Conservation (phyloP, 2,797 vertebrate genomes). For the Lophotriccus pileatus region DNA sequence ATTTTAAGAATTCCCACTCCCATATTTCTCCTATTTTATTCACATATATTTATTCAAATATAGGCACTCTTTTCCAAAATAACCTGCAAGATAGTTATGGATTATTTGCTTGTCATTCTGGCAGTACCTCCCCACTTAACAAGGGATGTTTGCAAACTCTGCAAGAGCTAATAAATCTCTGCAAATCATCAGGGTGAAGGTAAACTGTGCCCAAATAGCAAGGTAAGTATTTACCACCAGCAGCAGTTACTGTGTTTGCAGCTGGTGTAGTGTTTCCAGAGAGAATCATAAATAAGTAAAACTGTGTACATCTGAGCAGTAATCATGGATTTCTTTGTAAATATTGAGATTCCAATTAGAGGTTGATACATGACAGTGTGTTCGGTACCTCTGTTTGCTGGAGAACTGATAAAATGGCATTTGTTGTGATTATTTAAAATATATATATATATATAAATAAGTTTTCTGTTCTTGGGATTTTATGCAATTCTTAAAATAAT, state of each 20-base stretch:
- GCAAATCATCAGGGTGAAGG: not conserved
- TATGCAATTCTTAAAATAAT: not conserved
- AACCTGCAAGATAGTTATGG: fast-evolving
- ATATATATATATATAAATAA: not conserved
- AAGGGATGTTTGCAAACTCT: not conserved
- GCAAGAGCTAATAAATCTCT: not conserved
- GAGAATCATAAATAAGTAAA: not conserved
- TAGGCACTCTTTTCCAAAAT: not conserved
- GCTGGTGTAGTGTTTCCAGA: not conserved
- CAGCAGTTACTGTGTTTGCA: not conserved
- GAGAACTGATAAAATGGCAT: not conserved
- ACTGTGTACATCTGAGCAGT: not conserved
- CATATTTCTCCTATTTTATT: not conserved
- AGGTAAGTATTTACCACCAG: not conserved
- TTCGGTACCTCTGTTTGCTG: not conserved
- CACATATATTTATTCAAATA: too few relatives aligned
- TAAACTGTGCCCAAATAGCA: not conserved
- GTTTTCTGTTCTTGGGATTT: not conserved
- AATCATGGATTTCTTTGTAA: not conserved
- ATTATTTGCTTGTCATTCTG: not conserved
- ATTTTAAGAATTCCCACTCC: not conserved
- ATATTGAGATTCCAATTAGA: not conserved
- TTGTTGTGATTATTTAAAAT: not conserved
- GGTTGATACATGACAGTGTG: not conserved
- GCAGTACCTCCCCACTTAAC: not conserved